These are phyloP conservation scores for Galendromus occidentalis DNA, from an alignment of 1,140 invertebrate species.

Conservation along the genomic window DNA sequence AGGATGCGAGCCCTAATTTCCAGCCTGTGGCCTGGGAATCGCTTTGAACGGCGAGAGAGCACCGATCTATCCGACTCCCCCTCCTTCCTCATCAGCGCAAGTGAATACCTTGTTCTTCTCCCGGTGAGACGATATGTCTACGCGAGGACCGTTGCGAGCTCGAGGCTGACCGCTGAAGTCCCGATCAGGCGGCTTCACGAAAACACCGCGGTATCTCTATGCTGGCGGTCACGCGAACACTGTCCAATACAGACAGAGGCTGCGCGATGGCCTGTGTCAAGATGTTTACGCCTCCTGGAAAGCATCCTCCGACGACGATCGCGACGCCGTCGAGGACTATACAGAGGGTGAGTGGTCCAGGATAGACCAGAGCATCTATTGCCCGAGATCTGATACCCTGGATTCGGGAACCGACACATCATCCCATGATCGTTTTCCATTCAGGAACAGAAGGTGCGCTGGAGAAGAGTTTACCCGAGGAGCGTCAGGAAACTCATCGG, in stretches of 20 bases:
- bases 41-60: no score
- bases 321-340: neutral
- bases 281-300: no score
- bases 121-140: neutral
- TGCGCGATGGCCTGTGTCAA: neutral
- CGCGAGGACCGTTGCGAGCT: neutral
- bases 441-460: slow-evolving; percentile 21
- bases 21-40: no score
- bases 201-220: neutral
- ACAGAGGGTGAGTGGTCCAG: neutral
- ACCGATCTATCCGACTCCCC: no score
- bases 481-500: slow-evolving; percentile 21
- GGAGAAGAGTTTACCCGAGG: slow-evolving; percentile 22
- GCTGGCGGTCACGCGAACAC: neutral
- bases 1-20: no score
- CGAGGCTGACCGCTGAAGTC: neutral
- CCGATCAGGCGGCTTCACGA: neutral
- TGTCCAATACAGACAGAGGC: neutral
- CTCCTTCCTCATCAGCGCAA: no score
- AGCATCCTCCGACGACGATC: neutral
- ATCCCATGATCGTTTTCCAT: neutral
- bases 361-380: no score
- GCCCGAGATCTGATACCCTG: no score
- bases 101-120: no score
- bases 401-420: no score